These are phyloP conservation scores for Yponomeuta evonymella DNA, from an alignment of 2,888 invertebrate genomes.

Conservation along the genomic window DNA sequence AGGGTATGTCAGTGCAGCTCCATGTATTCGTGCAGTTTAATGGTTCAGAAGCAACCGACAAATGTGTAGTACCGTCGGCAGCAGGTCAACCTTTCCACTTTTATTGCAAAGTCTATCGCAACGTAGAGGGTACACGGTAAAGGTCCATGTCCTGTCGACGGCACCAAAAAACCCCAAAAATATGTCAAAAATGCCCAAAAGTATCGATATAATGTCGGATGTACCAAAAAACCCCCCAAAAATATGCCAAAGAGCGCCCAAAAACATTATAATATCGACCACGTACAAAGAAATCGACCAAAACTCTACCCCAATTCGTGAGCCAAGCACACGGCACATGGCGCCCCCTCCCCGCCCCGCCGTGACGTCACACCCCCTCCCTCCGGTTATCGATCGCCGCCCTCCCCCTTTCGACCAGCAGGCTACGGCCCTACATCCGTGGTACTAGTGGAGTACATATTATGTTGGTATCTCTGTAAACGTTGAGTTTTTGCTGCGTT, in stretches of 20 bases:
- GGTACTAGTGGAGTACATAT: background rate
- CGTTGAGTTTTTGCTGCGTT: background rate
- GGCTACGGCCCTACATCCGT: slow-evolving; percentile 19
- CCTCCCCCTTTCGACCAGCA: slow-evolving; percentile 30
- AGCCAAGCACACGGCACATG: slow-evolving; percentile 15
- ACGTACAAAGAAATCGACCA: background rate
- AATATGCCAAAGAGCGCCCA: background rate
- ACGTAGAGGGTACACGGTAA: too few species aligned
- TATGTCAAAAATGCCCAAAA: too few species aligned
- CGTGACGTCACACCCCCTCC: slow-evolving; percentile 56
- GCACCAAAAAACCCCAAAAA: too few species aligned
- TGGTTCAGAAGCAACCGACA: too few species aligned
- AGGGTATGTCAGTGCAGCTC: too few species aligned
- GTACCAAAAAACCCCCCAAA: background rate
- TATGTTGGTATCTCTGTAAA: background rate
- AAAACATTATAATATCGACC: slow-evolving; percentile 11
- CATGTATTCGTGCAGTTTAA: too few species aligned
- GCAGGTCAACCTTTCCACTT: too few species aligned
- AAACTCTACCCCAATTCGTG: slow-evolving; percentile 7
- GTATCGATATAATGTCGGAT: too few species aligned
- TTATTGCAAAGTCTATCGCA: too few species aligned
- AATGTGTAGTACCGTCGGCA: too few species aligned
- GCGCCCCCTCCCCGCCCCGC: slow-evolving; percentile 25
- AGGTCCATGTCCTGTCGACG: too few species aligned
- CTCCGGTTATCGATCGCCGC: slow-evolving; percentile 53